A percentile compares a stretch with the other conserved stretches of the same genome.
These are phyloP conservation scores for Pseudobourletiella spinata DNA, from an alignment of 1,140 invertebrate species.

Conservation along the genomic window DNA sequence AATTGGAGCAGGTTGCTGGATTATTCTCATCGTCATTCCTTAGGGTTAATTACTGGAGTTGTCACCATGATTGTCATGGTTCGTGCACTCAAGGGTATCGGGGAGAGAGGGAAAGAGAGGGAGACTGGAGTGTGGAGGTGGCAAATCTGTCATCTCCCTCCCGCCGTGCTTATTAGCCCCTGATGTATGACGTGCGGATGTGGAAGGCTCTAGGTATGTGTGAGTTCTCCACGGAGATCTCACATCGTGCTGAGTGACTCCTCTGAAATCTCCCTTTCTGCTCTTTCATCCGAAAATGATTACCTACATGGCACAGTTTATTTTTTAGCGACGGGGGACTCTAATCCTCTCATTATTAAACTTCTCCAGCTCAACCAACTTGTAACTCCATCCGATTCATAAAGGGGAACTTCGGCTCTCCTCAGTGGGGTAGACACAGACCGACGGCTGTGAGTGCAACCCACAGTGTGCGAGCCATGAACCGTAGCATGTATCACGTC, in stretches of 20 bases:
- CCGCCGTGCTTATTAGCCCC: background rate
- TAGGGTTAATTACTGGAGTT: too few relatives aligned
- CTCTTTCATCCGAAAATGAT: conserved; percentile 24
- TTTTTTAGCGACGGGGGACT: conserved; percentile 21
- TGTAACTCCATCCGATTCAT: conserved; percentile 10
- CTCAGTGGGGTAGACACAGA: background rate
- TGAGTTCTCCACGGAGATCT: conserved; percentile 7
- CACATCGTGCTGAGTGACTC: background rate
- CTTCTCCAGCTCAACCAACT: conserved; percentile 13
- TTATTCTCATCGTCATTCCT: too few relatives aligned
- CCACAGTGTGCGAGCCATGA: too few relatives aligned
- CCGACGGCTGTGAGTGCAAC: background rate
- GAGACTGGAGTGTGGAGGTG: background rate
- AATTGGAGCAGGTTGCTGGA: too few relatives aligned
- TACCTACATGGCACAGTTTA: conserved; percentile 28
- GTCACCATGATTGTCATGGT: background rate
- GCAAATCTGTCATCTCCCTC: background rate
- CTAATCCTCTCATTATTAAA: conserved; percentile 35
- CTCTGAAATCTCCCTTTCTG: conserved; percentile 3
- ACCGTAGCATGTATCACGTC: too few relatives aligned
- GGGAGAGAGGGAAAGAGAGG: background rate
- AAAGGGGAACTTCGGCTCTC: background rate
- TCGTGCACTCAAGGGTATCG: background rate
- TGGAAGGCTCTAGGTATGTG: background rate
- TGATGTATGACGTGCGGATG: background rate